These are phyloP conservation scores for Noctua comes DNA, from an alignment of 2,888 invertebrate species.

Conservation along the genomic window DNA sequence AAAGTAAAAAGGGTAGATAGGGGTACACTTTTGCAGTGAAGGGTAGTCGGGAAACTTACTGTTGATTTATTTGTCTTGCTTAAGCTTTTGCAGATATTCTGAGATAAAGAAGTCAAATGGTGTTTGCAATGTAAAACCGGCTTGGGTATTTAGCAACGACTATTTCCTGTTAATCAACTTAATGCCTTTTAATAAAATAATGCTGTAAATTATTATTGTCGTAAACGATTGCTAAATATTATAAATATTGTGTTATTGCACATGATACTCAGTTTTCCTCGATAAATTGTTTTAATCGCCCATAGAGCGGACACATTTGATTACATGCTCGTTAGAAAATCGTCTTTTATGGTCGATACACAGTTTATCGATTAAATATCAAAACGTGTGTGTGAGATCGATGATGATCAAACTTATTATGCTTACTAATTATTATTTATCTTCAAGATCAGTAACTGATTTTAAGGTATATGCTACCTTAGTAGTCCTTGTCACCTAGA, in stretches of 20 bases:
- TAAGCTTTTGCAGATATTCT: not conserved
- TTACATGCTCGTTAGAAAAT: slow-evolving; percentile 41
- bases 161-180: slow-evolving; percentile 10
- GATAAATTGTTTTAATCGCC: slow-evolving; percentile 49
- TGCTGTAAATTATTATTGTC: slow-evolving; percentile 35
- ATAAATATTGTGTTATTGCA: slow-evolving; percentile 30
- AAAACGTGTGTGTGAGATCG: slow-evolving; percentile 9
- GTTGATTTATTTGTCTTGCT: not conserved
- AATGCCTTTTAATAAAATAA: slow-evolving; percentile 27
- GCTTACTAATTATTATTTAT: not conserved
- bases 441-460: not conserved
- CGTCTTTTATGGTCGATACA: slow-evolving; percentile 21
- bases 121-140: not conserved
- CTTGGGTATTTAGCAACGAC: not conserved
- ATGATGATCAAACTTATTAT: not conserved
- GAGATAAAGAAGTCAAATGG: not conserved
- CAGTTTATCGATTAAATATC: slow-evolving; percentile 13
- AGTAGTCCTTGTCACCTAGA: not conserved
- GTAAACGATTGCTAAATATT: slow-evolving; percentile 35
- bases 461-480: not conserved
- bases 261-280: slow-evolving; percentile 30
- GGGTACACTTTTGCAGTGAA: not conserved
- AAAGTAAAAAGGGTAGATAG: not conserved
- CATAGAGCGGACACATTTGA: slow-evolving; percentile 42
- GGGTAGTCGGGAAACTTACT: not conserved